Evolutionary conservation across 1,140 invertebrate species (phyloP), one percentile per base, ranked within the genome.

Genomic region (Drosophila subpulchrella): DNA sequence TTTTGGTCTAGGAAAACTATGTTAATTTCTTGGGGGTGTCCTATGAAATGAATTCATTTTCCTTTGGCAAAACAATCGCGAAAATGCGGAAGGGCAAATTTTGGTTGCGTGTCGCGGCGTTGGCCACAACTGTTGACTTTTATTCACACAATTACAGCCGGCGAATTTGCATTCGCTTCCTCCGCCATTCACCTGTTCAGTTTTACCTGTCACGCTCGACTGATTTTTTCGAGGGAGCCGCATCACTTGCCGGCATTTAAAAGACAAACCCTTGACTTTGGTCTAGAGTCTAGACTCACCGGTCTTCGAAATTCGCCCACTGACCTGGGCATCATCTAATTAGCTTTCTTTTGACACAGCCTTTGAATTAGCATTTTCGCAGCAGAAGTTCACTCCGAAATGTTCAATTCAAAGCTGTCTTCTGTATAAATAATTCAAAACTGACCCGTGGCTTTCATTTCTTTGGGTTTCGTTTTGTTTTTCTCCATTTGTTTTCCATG

Each of bases 71-170:
- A 48, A 48, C 20, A 62, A 42, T 56, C 46, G 41, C 41, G 2
- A 15, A 41, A 17, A 32, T 30, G 58, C 71, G 80, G 65, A 73
- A 76, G 48, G 47, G 24, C 24, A 27, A 46, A 60, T 51, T 68
- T 68, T 48, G 79, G 61, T 86, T 75, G 83, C 83, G 82, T 85
- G 82, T 48, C 67, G 53, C 36, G 74, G 67, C 58, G 41, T 67
- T 61, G 79, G 74, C 82, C 79, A 89, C 84, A 89, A 89, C 82
- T 83, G 84, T 89, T 89, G 80, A 74, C 84, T 89, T 80, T 89
- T 89, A 88, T 90, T 89, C 83, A 88, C 83, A 88, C 85, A 88
- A 89, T 85, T 85, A 86, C 58, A 67, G 62, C 39, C 48, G 60
- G 61, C 50, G 59, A 58, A 78, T 88, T 86, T 86, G 75, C 84